A percentile compares a stretch with the other conserved stretches of the same genome.
phyloP scores from a whole-genome alignment of 2,113 vertebrate genomes.

The Pycnonotus jocosus region DNA sequence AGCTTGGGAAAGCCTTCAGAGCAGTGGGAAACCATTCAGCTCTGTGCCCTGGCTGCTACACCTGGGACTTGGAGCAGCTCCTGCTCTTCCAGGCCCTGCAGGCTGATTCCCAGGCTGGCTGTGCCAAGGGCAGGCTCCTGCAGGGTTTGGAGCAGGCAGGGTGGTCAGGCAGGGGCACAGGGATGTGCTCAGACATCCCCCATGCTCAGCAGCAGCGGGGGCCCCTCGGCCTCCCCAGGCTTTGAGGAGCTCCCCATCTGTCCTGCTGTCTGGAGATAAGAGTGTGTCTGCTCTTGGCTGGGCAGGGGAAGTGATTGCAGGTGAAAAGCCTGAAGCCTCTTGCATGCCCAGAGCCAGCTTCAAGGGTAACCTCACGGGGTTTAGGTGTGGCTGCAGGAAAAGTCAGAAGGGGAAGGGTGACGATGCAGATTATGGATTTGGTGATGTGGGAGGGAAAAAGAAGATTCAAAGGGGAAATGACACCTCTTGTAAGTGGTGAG shows the following conservation, averaged over 20 bases:
- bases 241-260: not conserved
- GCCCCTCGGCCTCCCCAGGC: not conserved
- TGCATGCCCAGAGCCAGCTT: not conserved
- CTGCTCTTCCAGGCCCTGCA: not conserved
- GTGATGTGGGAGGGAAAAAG: not conserved
- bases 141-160: not conserved
- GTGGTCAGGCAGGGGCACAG: not conserved
- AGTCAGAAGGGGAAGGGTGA: not conserved
- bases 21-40: not conserved
- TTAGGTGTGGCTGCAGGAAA: not conserved
- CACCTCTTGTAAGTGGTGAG: not conserved
- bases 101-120: not conserved
- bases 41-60: not conserved
- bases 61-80: not conserved
- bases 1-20: not conserved
- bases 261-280: not conserved
- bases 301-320: not conserved
- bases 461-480: not conserved
- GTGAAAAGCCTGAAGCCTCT: not conserved
- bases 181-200: not conserved
- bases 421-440: not conserved
- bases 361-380: not conserved
- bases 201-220: rapidly evolving
- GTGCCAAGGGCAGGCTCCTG: not conserved
- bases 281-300: rapidly evolving